phyloP scores from a whole-genome alignment of 2,113 vertebrate genomes.

The rat (Rattus norvegicus) region DNA sequence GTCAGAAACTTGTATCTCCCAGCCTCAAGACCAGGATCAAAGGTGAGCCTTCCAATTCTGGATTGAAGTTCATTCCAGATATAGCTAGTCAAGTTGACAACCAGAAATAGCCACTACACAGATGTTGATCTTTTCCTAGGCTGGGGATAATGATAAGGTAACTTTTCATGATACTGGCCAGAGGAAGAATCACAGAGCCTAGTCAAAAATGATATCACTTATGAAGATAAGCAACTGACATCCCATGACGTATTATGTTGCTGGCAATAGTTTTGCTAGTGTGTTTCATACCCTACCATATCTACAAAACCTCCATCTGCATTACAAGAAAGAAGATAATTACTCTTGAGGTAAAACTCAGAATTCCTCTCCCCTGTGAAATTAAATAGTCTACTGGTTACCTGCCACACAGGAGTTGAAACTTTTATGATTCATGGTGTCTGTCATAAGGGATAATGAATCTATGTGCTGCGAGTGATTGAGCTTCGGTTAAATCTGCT shows the following conservation, averaged over 20 bases:
- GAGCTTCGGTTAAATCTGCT: neutral
- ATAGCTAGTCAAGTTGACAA: too few species aligned
- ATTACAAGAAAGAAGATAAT: neutral
- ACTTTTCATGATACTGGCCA: neutral
- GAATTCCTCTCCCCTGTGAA: neutral
- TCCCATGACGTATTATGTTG: neutral
- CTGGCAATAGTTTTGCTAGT: neutral
- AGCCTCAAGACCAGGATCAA: too few species aligned
- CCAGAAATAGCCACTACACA: too few species aligned
- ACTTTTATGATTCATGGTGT: neutral
- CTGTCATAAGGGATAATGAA: neutral
- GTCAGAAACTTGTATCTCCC: too few species aligned
- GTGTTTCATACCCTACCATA: neutral
- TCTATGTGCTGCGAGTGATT: neutral
- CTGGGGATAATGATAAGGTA: neutral
- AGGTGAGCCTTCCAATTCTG: too few species aligned
- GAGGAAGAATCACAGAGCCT: neutral
- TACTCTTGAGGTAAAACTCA: neutral
- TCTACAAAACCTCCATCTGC: neutral
- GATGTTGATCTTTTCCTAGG: neutral
- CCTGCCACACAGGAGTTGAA: neutral
- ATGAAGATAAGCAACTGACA: neutral
- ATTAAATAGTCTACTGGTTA: neutral
- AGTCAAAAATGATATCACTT: too few species aligned
- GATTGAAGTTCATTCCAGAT: too few species aligned